Base-by-base conservation (phyloP, 2,888 invertebrate genomes). In the Homarus gammarus region DNA sequence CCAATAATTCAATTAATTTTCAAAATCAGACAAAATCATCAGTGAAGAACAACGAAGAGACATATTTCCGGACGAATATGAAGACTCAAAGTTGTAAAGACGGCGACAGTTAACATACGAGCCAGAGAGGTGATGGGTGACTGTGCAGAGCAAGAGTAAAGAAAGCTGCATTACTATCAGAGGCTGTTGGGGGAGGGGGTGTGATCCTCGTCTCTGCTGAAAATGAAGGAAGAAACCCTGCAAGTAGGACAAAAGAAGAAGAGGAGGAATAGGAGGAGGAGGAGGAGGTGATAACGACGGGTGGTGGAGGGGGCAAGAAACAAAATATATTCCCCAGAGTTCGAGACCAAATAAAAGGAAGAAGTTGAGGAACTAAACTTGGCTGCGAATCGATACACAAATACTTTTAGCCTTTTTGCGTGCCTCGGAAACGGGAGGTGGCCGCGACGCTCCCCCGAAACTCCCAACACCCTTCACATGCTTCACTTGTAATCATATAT, bases 361-460 rank as follows among this genome's bases (percentile, higher is more conserved):
- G 38, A 75, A 75, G 49, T 49, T 44, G 44, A 75, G 44, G 75
- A 75, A 75, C 40, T 49, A 75, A 75, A 75, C 44, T 75, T 75
- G 40, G 27, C 75, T 49, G 31, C 18, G 75, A 79, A 79, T 79
- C 79, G 79, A 79, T 79, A 79, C 56, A 56, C 79, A 79, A 79
- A 79, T 79, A 79, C 79, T 56, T 79, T 79, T 61, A 79, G 79
- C 79, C 79, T 79, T 51, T 79, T 79, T 79, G 79, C 79, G 79
- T 79, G 79, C 56, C 79, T 33, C 18, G 79, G 79, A 33, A 79
- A 79, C 36, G 18, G 79, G 22, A 79, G 36, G 56, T 12, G 18
- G 61, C 56, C 33, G 36, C 61, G 31, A 31, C 51, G 40, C 33
- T 33, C 36, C n/a, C 38, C 36, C 18, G 56, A n/a, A 49, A n/a